Evolutionary conservation across 2,888 invertebrate genomes (phyloP).

Genomic region (Agonopterix subpropinquella): DNA sequence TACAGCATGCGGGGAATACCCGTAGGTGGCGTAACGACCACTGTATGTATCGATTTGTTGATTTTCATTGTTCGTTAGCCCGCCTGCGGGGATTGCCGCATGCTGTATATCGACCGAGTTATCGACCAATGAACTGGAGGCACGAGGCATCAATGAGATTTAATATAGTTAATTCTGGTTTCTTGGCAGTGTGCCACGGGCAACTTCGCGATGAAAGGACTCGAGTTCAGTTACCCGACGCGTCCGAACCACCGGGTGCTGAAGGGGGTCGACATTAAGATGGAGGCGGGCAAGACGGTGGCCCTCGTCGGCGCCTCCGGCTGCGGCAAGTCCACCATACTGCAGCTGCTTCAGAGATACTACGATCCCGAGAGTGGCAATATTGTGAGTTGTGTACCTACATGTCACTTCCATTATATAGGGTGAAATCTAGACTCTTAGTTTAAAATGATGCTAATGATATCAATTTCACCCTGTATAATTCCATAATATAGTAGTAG

Average conservation of each 20-base stretch:
- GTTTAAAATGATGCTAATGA: too few relatives aligned
- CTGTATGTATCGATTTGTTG: too few relatives aligned
- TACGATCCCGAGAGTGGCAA: constrained; percentile 83
- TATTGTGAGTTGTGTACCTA: constrained; percentile 35
- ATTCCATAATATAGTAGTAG: too few relatives aligned
- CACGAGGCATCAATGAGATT: not conserved
- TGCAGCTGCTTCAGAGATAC: constrained; percentile 85
- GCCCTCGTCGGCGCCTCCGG: constrained; percentile 85
- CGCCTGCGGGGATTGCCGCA: too few relatives aligned
- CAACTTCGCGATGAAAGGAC: constrained; percentile 79
- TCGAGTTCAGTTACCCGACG: constrained; percentile 88
- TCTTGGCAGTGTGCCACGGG: constrained; percentile 75
- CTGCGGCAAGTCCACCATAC: constrained; percentile 87
- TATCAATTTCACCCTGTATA: too few relatives aligned
- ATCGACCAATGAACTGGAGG: too few relatives aligned
- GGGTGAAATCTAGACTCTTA: too few relatives aligned
- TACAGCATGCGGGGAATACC: too few relatives aligned
- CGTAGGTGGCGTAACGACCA: too few relatives aligned
- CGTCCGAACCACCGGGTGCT: constrained; percentile 82
- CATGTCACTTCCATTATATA: too few relatives aligned
- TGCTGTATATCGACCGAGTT: too few relatives aligned
- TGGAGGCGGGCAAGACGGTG: constrained; percentile 82
- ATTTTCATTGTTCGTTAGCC: too few relatives aligned
- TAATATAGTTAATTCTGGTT: not conserved
- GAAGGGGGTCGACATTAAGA: constrained; percentile 80